These are phyloP conservation scores for Peromyscus melanophrys DNA, from an alignment of 2,797 vertebrate species.

Conservation along the genomic window DNA sequence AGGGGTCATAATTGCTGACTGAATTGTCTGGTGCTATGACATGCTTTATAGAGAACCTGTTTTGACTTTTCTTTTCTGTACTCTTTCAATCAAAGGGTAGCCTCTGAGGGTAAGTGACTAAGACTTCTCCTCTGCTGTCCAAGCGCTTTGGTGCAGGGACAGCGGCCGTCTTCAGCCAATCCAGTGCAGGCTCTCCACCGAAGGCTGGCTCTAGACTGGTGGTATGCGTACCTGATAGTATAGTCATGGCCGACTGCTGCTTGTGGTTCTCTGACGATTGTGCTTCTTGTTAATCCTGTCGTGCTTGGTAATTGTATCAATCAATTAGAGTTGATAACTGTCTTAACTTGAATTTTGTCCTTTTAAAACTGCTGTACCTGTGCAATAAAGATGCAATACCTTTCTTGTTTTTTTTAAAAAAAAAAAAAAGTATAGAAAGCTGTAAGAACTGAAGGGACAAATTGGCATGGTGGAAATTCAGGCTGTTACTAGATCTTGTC, in stretches of 20 bases:
- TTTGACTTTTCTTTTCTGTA: constrained; percentile 95
- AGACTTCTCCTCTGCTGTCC: constrained; percentile 94
- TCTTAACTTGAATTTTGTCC: constrained; percentile 75
- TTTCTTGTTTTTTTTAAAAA: constrained; percentile 44
- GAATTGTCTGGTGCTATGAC: constrained; percentile 92
- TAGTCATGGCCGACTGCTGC: constrained; percentile 91
- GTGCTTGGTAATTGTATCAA: constrained; percentile 86
- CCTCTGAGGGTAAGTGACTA: constrained; percentile 95
- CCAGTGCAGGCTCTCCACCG: constrained; percentile 92
- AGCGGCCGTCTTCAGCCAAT: constrained; percentile 93
- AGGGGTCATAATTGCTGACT: constrained; percentile 90
- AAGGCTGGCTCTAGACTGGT: constrained; percentile 93
- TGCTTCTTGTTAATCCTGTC: constrained; percentile 81
- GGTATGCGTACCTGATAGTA: constrained; percentile 90
- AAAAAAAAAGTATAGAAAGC: neutral
- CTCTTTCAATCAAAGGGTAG: constrained; percentile 95
- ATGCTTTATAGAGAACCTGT: constrained; percentile 90
- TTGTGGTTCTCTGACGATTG: constrained; percentile 87
- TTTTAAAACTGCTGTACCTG: constrained; percentile 76
- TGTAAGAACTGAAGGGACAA: constrained; percentile 50
- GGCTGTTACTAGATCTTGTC: neutral
- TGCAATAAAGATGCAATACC: constrained; percentile 79
- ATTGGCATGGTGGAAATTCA: constrained; percentile 63
- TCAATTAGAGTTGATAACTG: constrained; percentile 79
- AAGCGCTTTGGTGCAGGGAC: constrained; percentile 93